Base-by-base conservation (phyloP, 2,888 invertebrate species). In the Chromoteleia sp. region DNA sequence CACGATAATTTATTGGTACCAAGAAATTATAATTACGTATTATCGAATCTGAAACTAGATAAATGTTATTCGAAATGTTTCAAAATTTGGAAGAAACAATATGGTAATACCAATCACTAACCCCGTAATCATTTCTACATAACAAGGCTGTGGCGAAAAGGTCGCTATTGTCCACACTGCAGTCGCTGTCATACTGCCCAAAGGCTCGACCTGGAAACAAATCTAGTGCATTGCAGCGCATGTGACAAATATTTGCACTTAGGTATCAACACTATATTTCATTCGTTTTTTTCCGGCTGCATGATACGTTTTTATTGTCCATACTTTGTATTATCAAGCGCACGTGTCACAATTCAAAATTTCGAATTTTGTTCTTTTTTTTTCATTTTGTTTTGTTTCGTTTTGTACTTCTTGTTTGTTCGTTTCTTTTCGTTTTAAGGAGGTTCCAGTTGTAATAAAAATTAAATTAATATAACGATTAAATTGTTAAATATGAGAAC, bases 111-210 rank as follows among this genome's bases (percentile, higher is more conserved):
- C 54, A 81, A 77, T 85, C 70, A 88, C 88, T 90, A 89, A 88
- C 89, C 85, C 84, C 84, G 79, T 88, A 73, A 88, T 87, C 84
- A 59, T 87, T 88, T 87, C 85, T 85, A 84, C 81, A 68, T 84
- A 86, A 87, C 83, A 91, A 94, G 95, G 93, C 94, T 94, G 91
- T 95, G 94, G 93, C 94, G 94, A 92, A 95, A 94, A 93, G 95
- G 95, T 92, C 94, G 94, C 92, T 95, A 94, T 93, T 95, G 95
- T 93, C 94, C 94, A 89, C 93, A 94, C 92, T 95, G 95, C 93
- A 94, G 94, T 90, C 94, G 94, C 92, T 94, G 94, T 92, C 94
- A 94, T 93, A 93, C 94, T 93, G 94, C 94, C 89, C 93, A 93
- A 91, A 94, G 94, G 92, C 94, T 94, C 92, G 94, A 94, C 90